phyloP scores from a whole-genome alignment of 1,140 invertebrate genomes.

The Drosophila miranda region DNA sequence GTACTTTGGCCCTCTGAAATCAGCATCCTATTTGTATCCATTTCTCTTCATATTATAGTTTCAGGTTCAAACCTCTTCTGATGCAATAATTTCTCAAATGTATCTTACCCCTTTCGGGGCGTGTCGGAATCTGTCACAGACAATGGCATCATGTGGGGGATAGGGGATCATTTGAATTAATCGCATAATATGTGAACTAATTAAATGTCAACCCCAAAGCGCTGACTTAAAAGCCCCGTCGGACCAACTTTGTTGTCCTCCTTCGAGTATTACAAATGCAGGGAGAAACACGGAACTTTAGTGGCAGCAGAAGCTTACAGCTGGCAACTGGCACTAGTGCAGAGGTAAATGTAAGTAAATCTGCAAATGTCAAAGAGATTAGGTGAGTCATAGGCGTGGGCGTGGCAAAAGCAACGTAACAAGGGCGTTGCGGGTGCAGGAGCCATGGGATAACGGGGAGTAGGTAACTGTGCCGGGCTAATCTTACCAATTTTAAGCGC shows the following conservation, averaged over 20 bases:
- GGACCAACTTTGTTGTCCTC: constrained; percentile 39
- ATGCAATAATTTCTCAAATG: too few relatives aligned
- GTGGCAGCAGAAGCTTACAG: constrained; percentile 20
- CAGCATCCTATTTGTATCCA: too few relatives aligned
- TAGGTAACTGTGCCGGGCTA: constrained; percentile 49
- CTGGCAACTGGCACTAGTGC: constrained; percentile 45
- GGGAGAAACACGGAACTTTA: constrained; percentile 12
- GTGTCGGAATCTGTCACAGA: constrained; percentile 8
- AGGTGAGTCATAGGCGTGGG: constrained; percentile 26
- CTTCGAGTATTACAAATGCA: constrained; percentile 11
- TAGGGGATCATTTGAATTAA: constrained; percentile 8
- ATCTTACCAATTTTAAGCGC: constrained; percentile 77
- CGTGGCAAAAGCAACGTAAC: constrained; percentile 11
- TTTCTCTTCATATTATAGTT: too few relatives aligned
- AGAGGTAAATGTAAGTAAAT: constrained; percentile 51
- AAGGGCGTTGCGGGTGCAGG: not conserved
- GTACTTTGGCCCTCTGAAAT: too few relatives aligned
- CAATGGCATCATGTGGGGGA: not conserved
- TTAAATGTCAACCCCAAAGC: constrained; percentile 58
- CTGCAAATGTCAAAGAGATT: constrained; percentile 69
- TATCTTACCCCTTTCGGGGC: not conserved
- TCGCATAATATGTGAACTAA: constrained; percentile 54
- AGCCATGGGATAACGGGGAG: not conserved
- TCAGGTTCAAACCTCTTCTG: too few relatives aligned
- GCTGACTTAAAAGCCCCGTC: constrained; percentile 22